Conservation (phyloP, 2,797 vertebrate genomes). For the Hemibagrus guttatus region DNA sequence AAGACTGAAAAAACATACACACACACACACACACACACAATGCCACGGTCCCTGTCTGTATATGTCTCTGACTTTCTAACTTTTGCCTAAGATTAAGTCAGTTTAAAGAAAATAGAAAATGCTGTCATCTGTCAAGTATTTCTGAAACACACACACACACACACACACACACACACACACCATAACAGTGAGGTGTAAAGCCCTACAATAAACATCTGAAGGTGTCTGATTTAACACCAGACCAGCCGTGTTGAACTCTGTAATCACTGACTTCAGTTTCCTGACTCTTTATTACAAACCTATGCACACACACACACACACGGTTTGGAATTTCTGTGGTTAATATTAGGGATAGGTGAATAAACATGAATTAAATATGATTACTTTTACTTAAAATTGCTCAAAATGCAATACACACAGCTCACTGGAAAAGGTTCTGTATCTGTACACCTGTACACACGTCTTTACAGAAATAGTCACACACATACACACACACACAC, state of each 20-base stretch:
- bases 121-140: neutral
- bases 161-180: neutral
- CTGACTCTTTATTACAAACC: neutral
- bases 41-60: too few relatives aligned
- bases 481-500: neutral
- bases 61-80: neutral
- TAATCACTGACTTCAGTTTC: neutral
- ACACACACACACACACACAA: too few relatives aligned
- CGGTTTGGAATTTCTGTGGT: neutral
- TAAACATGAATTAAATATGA: neutral
- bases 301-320: neutral
- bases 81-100: neutral
- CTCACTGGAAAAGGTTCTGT: too few relatives aligned
- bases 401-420: too few relatives aligned
- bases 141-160: neutral
- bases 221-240: conserved; percentile 3
- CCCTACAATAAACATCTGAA: neutral
- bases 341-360: neutral
- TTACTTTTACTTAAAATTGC: too few relatives aligned
- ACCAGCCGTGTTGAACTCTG: neutral
- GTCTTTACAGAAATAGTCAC: too few relatives aligned
- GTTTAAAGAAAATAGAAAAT: neutral
- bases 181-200: neutral
- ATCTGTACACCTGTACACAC: too few relatives aligned
- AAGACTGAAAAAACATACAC: neutral